phyloP scores from a whole-genome alignment of 2,113 vertebrate species.

The Strix uralensis region DNA sequence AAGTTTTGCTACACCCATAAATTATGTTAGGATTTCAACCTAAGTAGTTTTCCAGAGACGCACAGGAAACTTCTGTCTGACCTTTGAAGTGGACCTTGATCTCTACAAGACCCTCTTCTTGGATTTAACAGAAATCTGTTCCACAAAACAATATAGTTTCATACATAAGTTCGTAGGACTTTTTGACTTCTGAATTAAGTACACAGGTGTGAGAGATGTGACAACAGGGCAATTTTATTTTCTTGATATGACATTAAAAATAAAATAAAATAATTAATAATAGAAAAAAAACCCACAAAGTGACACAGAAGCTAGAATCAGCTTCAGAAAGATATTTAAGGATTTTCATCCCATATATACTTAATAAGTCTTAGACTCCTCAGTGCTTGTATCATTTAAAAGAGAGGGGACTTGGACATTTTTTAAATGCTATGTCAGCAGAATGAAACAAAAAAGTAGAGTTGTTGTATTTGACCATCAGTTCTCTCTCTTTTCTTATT shows the following conservation, averaged over 20 bases:
- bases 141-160: background rate
- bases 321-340: background rate
- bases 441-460: background rate
- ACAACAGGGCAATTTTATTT: background rate
- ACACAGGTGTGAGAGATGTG: background rate
- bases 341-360: background rate
- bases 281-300: background rate
- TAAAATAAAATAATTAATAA: background rate
- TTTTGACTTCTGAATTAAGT: background rate
- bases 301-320: background rate
- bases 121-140: background rate
- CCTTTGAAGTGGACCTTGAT: background rate
- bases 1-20: background rate
- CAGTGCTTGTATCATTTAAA: background rate
- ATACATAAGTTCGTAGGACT: fast-evolving
- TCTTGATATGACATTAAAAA: background rate
- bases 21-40: background rate
- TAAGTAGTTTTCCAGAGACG: background rate
- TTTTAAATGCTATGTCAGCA: background rate
- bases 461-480: background rate
- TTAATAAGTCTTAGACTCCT: background rate
- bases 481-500: background rate
- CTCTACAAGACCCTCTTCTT: background rate
- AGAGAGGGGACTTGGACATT: background rate
- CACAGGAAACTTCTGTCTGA: background rate